Percentiles rank a stretch among this genome's conserved stretches.
Conservation (phyloP, 1,140 invertebrate genomes). For the Himalopsyche phryganea region DNA sequence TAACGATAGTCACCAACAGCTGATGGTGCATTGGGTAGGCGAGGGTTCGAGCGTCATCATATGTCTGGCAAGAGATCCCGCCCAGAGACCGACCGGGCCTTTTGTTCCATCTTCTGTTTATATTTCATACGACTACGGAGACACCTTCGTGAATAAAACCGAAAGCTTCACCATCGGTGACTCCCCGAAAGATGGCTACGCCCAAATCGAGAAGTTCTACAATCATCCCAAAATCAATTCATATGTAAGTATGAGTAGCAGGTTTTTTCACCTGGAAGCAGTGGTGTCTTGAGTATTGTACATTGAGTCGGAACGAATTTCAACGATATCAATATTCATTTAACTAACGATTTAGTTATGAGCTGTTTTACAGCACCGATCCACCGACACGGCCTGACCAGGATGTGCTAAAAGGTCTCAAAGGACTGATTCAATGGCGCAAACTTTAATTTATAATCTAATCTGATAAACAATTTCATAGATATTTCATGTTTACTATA, state of each 20-base stretch:
- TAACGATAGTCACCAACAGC: slow-evolving; percentile 80
- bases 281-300: background rate
- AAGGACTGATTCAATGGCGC: too few relatives aligned
- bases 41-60: slow-evolving; percentile 81
- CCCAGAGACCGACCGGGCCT: slow-evolving; percentile 44
- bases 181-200: slow-evolving; percentile 54
- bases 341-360: too few relatives aligned
- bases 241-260: slow-evolving; percentile 16
- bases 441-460: too few relatives aligned
- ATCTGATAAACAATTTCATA: too few relatives aligned
- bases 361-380: too few relatives aligned
- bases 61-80: slow-evolving; percentile 73
- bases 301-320: too few relatives aligned
- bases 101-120: slow-evolving; percentile 67
- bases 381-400: too few relatives aligned
- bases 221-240: slow-evolving; percentile 66
- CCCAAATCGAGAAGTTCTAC: slow-evolving; percentile 77
- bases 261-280: background rate
- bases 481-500: too few relatives aligned
- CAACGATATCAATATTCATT: too few relatives aligned
- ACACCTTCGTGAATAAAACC: slow-evolving; percentile 72
- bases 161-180: slow-evolving; percentile 59
- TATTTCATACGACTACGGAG: slow-evolving; percentile 84
- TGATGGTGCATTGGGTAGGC: slow-evolving; percentile 89
- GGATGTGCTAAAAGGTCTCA: too few relatives aligned